These are phyloP conservation scores for Actinemys pallida DNA, from an alignment of 2,113 vertebrate genomes.

Conservation along the genomic window DNA sequence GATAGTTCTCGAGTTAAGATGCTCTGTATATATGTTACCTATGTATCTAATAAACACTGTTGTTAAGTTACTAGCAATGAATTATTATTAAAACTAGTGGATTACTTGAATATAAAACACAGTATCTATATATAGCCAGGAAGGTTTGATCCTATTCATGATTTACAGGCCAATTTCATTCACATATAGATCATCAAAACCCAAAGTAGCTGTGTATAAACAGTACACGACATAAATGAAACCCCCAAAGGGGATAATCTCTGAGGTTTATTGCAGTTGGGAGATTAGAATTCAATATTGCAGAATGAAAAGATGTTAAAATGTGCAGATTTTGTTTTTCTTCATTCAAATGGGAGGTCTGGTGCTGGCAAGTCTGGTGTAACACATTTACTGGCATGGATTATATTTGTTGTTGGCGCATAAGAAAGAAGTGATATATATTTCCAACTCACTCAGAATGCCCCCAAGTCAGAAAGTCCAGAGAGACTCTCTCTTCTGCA, in stretches of 20 bases:
- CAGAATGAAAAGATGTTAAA: neutral
- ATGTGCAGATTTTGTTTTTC: neutral
- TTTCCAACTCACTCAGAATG: neutral
- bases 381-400: constrained; percentile 39
- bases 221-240: neutral
- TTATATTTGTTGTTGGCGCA: neutral
- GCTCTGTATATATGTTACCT: neutral
- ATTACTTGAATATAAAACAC: neutral
- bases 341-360: neutral
- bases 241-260: neutral
- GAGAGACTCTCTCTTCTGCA: neutral
- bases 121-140: fast-evolving
- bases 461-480: neutral
- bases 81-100: neutral
- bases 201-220: neutral
- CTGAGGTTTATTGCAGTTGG: neutral
- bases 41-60: neutral
- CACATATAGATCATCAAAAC: neutral
- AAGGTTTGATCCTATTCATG: neutral
- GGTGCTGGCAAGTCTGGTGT: neutral
- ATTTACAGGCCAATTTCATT: neutral
- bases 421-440: neutral
- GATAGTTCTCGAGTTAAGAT: neutral
- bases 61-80: neutral
- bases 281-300: constrained; percentile 47